Evolutionary conservation across 2,797 vertebrate species (phyloP).

Genomic region (Amblyraja radiata): DNA sequence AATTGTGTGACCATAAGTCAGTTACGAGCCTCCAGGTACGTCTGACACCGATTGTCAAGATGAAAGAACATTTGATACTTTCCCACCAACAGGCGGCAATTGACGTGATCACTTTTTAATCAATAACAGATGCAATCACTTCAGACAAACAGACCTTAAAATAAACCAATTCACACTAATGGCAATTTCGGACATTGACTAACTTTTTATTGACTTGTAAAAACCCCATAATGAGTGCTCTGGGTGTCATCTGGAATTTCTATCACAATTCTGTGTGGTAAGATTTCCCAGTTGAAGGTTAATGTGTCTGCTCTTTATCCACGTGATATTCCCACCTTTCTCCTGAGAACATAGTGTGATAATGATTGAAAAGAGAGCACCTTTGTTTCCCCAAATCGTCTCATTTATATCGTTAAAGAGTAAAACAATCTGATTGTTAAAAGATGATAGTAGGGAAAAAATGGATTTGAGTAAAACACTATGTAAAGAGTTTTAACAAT

Average conservation of each 20-base stretch:
- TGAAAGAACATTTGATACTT: conserved; percentile 32
- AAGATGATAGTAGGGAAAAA: background rate
- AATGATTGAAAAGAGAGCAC: background rate
- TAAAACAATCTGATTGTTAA: background rate
- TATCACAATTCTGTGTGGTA: conserved; percentile 29
- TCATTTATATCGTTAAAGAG: no score
- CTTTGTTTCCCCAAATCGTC: background rate
- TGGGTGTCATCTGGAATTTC: conserved; percentile 38
- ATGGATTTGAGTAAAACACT: background rate
- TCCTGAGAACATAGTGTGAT: background rate
- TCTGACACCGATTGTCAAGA: background rate
- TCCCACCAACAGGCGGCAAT: conserved; percentile 33
- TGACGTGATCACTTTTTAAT: conserved; percentile 27
- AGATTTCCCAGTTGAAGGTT: conserved; percentile 21
- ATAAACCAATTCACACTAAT: conserved; percentile 27
- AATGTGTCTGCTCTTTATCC: conserved; percentile 9
- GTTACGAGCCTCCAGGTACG: background rate
- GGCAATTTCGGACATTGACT: conserved; percentile 19
- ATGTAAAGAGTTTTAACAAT: background rate
- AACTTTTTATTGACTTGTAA: conserved; percentile 37
- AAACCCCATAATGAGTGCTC: conserved; percentile 22
- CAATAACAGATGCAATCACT: conserved; percentile 34
- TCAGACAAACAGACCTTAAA: conserved; percentile 2
- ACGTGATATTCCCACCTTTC: background rate
- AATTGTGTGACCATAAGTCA: background rate